Percentiles rank a stretch among this genome's conserved stretches.
Evolutionary conservation across 2,113 vertebrate species (phyloP).

Genomic region (Calidris pygmaea): DNA sequence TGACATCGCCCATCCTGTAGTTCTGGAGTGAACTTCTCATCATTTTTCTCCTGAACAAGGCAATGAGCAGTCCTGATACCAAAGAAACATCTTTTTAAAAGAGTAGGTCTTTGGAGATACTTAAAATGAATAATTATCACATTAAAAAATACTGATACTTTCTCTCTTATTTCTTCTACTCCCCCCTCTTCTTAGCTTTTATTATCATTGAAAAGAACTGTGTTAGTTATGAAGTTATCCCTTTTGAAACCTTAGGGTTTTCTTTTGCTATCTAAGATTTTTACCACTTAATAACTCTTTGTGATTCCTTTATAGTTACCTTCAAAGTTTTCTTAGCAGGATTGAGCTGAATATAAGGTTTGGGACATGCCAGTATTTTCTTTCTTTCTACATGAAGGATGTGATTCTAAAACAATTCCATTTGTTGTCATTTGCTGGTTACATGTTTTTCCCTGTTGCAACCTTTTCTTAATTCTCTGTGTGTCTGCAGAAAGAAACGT

Average conservation of each 20-base stretch:
- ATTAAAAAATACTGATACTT: background rate
- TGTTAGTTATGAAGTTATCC: background rate
- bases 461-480: background rate
- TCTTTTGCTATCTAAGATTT: background rate
- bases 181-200: background rate
- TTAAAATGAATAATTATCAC: background rate
- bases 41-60: background rate
- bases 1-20: background rate
- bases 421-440: background rate
- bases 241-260: slow-evolving; percentile 2
- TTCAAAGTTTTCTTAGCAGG: background rate
- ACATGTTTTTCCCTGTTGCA: background rate
- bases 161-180: background rate
- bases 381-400: background rate
- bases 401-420: background rate
- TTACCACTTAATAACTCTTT: slow-evolving; percentile 9
- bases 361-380: background rate
- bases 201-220: background rate
- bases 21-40: background rate
- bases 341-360: background rate
- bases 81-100: background rate
- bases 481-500: background rate
- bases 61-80: background rate
- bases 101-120: background rate
- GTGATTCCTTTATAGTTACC: slow-evolving; percentile 3